phyloP scores from a whole-genome alignment of 2,797 vertebrate species.

The Xyrichtys novacula region DNA sequence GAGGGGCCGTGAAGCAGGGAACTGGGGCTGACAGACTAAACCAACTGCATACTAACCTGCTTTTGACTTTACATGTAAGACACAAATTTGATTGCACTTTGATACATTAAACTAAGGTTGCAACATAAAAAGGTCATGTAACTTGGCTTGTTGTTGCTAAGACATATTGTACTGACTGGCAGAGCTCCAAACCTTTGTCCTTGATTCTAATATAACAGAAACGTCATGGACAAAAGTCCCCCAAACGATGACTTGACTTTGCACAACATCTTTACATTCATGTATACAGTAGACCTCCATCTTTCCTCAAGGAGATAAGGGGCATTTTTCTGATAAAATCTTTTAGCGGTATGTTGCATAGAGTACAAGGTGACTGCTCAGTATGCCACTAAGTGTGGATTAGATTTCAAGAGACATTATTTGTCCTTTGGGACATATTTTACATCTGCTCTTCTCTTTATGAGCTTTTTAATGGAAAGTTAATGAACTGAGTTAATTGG shows the following conservation, averaged over 20 bases:
- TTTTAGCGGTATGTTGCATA: not conserved
- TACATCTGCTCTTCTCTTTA: not conserved
- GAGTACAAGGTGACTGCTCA: constrained; percentile 37
- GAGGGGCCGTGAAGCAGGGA: constrained; percentile 28
- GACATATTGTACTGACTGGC: not conserved
- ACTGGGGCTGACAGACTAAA: not conserved
- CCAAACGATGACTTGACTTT: not conserved
- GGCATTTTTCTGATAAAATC: constrained; percentile 28
- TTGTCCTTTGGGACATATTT: constrained; percentile 23
- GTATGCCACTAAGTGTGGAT: constrained; percentile 6
- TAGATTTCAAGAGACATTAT: not conserved
- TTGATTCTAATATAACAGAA: not conserved
- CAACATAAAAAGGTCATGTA: not conserved
- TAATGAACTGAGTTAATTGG: not conserved
- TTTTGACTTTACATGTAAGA: not conserved
- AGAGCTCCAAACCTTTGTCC: not conserved
- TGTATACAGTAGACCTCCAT: not conserved
- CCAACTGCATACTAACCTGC: not conserved
- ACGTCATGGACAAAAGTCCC: not conserved
- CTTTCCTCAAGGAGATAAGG: not conserved
- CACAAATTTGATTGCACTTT: not conserved
- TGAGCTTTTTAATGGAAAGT: constrained; percentile 1
- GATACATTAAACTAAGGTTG: not conserved
- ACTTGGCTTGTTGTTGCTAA: not conserved
- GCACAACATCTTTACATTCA: not conserved